Percentiles rank a stretch among this genome's conserved stretches.
Conservation (phyloP, 2,797 vertebrate genomes). For the Etheostoma perlongum region DNA sequence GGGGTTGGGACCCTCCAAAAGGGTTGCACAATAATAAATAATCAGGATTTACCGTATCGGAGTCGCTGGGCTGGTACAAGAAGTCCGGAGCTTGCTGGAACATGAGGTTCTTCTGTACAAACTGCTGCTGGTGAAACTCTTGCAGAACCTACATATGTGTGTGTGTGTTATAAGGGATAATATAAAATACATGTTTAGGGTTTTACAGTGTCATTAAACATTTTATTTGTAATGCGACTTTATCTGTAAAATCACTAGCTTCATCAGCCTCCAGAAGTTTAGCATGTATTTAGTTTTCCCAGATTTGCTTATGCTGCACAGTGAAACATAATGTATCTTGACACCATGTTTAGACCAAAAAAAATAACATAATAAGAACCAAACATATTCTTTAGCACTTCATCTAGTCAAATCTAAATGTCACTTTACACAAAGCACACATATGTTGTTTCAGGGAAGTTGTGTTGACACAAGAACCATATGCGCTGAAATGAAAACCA, state of each 20-base stretch:
- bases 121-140: slow-evolving; percentile 93
- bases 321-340: neutral
- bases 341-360: neutral
- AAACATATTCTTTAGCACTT: neutral
- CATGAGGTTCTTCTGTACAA: slow-evolving; percentile 90
- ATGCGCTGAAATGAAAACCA: slow-evolving; percentile 36
- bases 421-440: neutral
- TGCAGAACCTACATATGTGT: slow-evolving; percentile 85
- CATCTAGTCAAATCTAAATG: neutral
- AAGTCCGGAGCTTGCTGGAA: slow-evolving; percentile 90
- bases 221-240: neutral
- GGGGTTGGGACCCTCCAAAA: too few species aligned
- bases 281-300: neutral
- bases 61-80: slow-evolving; percentile 92
- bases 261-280: neutral
- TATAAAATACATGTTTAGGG: neutral
- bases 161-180: neutral
- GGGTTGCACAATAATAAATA: neutral
- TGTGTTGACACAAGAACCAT: slow-evolving; percentile 38
- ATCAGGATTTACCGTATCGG: slow-evolving; percentile 88
- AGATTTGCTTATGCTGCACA: neutral
- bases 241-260: neutral
- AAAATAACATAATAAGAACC: neutral
- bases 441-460: neutral
- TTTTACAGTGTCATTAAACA: neutral